Evolutionary conservation across 2,113 vertebrate genomes (phyloP), one percentile per base, ranked within the genome.

Genomic region (Machaerirhynchus nigripectus): DNA sequence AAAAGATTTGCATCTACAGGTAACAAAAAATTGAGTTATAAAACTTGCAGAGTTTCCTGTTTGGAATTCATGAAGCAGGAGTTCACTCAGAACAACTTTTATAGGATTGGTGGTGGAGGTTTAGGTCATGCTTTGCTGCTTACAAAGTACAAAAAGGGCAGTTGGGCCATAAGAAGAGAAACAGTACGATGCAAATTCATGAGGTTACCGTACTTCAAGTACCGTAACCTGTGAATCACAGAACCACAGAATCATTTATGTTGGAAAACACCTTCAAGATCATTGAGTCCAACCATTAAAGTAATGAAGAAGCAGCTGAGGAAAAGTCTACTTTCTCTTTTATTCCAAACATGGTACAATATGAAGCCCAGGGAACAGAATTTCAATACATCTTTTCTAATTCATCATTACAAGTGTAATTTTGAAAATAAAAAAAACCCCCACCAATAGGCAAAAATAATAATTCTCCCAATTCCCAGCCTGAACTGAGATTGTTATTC

Each of bases 341-440:
- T 57, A 0, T 60, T 65, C 47, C 52, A 78, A 35, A 57, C 20
- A 24, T 2, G 39, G 30, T 8, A 14, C 9, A 75, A 18, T 6
- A 44, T 2, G 6, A 70, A 79, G 33, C 47, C 21, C 15, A 12
- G 56, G 37, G 52, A 81, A 39, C 14, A 90, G 28, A 79, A 89
- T 42, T 79, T 68, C 87, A 86, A 20, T 11, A n/a, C 78, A 94
- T 69, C 63, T 84, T 91, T 96, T 87, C 53, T 74, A 91, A 84
- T 89, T 90, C 57, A 91, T 76, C 50, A 75, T 9, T 95, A 87
- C 82, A 84, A 57, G 23, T 95, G 39, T 87, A 82, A 94, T 96
- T 96, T 59, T 42, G 33, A 53, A 57, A 84, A 53, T 10, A 19
- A 23, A 31, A 31, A 57, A 89, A 69, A 11, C 4, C 15, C 20